Conservation (phyloP, 2,888 invertebrate species). For the Metopia argyrocephala region DNA sequence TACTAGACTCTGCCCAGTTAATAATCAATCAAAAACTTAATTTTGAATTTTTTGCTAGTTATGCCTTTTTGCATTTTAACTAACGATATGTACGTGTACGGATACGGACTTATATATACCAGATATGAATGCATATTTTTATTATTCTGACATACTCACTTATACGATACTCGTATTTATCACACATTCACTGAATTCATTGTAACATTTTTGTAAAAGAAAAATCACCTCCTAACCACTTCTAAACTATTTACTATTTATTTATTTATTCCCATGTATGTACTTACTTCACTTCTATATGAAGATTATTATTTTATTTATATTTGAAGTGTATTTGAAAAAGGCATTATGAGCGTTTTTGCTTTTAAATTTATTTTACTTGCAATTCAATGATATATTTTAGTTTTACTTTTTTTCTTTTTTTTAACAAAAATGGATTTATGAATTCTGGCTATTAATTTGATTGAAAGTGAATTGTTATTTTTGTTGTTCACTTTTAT, state of each 20-base stretch:
- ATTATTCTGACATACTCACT: neutral
- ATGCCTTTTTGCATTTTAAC: too few relatives aligned
- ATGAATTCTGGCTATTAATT: conserved; percentile 53
- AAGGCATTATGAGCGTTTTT: neutral
- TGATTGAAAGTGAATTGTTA: conserved; percentile 50
- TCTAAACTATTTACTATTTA: conserved; percentile 28
- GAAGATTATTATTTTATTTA: neutral
- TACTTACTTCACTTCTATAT: neutral
- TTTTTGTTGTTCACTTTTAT: conserved; percentile 50
- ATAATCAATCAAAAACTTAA: too few relatives aligned
- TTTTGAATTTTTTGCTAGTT: too few relatives aligned
- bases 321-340: conserved; percentile 11
- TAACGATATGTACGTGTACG: neutral
- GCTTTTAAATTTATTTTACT: neutral
- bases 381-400: conserved; percentile 3
- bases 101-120: neutral
- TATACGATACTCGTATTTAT: neutral
- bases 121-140: neutral
- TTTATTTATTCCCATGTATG: neutral
- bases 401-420: too few relatives aligned
- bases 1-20: too few relatives aligned
- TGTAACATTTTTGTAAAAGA: neutral
- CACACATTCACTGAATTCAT: neutral
- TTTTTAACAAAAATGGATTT: conserved; percentile 38
- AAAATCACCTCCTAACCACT: conserved; percentile 31